Percentiles rank a stretch among this genome's conserved stretches.
phyloP scores from a whole-genome alignment of 1,140 invertebrate genomes.

The Heliconius congener region DNA sequence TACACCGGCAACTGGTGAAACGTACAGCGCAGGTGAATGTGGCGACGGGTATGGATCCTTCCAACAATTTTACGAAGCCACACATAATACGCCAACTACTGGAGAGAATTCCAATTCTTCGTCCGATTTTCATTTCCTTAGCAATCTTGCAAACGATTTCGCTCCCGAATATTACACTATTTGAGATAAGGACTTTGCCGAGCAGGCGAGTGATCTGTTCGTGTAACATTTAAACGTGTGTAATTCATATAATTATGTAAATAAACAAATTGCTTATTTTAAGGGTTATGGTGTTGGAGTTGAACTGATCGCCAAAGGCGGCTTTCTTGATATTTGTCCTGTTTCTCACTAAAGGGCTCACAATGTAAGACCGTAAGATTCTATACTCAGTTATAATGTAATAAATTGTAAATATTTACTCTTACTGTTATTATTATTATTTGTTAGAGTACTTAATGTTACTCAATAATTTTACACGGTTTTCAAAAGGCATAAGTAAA shows the following conservation, averaged over 20 bases:
- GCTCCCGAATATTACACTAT: slow-evolving; percentile 95
- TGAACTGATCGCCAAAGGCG: slow-evolving; percentile 55
- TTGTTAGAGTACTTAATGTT: slow-evolving; percentile 27
- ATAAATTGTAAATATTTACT: slow-evolving; percentile 70
- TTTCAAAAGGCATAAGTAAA: slow-evolving; percentile 10
- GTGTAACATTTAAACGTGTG: slow-evolving; percentile 55
- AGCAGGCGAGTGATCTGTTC: slow-evolving; percentile 78
- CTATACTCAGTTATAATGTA: slow-evolving; percentile 61
- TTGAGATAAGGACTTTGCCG: slow-evolving; percentile 82
- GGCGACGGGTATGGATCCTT: slow-evolving; percentile 85
- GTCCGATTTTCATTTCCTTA: slow-evolving; percentile 95
- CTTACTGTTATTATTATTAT: slow-evolving; percentile 29
- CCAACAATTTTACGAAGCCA: slow-evolving; percentile 86
- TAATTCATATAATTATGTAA: slow-evolving; percentile 42
- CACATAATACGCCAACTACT: slow-evolving; percentile 80
- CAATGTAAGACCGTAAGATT: slow-evolving; percentile 31
- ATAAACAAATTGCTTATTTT: slow-evolving; percentile 41
- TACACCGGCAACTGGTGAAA: slow-evolving; percentile 54
- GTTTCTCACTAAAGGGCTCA: slow-evolving; percentile 52
- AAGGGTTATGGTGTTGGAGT: slow-evolving; percentile 53
- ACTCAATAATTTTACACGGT: slow-evolving; percentile 27
- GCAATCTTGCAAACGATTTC: slow-evolving; percentile 94
- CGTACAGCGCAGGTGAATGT: slow-evolving; percentile 82
- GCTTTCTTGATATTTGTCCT: slow-evolving; percentile 47
- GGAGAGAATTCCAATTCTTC: slow-evolving; percentile 94